These are phyloP conservation scores for Periparus ater DNA, from an alignment of 2,797 vertebrate genomes.

Conservation along the genomic window DNA sequence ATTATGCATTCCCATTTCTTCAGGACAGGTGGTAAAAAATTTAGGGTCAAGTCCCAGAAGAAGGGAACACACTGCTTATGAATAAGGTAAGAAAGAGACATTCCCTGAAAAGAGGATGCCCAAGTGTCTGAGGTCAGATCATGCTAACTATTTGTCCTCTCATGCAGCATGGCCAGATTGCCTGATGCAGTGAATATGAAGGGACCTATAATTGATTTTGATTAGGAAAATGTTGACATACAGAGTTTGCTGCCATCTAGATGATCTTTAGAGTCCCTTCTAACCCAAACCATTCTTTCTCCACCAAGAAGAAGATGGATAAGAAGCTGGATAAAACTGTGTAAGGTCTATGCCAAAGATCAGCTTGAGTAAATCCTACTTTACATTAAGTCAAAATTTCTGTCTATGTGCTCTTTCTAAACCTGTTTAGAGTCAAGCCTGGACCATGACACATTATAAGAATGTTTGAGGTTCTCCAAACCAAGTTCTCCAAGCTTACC, in stretches of 20 bases:
- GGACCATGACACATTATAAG: not conserved
- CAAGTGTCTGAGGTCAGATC: not conserved
- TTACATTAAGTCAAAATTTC: not conserved
- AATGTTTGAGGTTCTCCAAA: not conserved
- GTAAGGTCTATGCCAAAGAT: not conserved
- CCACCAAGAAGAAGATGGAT: not conserved
- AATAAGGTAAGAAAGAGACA: not conserved
- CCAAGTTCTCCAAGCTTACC: not conserved
- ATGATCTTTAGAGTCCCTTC: not conserved
- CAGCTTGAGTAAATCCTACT: not conserved
- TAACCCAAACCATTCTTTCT: not conserved
- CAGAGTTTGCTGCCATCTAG: not conserved
- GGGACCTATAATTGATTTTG: not conserved
- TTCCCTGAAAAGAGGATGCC: not conserved
- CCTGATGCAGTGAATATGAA: not conserved
- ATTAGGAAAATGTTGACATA: not conserved
- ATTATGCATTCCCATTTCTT: not conserved
- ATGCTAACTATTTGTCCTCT: not conserved
- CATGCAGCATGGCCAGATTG: rapidly evolving
- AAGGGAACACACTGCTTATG: rapidly evolving
- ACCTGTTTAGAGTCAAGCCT: not conserved
- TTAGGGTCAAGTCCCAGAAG: not conserved
- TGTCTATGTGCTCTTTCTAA: not conserved
- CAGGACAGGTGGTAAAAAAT: not conserved
- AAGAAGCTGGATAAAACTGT: not conserved